phyloP scores from a whole-genome alignment of 2,888 invertebrate genomes.

The Sceliomorpha sp. region DNA sequence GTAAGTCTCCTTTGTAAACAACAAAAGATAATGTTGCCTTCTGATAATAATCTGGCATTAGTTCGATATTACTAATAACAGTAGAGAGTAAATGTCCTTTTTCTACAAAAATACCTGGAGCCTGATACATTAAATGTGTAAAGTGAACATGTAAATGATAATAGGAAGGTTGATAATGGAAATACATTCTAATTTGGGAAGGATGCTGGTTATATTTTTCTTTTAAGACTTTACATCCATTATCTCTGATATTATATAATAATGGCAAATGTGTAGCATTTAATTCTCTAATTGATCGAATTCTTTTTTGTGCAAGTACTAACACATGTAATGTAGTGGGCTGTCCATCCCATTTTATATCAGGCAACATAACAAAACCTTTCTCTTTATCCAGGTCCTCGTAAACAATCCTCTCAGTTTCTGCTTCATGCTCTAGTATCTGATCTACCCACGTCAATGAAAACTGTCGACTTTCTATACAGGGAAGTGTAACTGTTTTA shows the following conservation, averaged over 20 bases:
- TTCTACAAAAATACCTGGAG: constrained; percentile 85
- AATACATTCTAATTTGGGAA: constrained; percentile 89
- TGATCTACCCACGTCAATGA: constrained; percentile 98
- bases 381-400: constrained; percentile 88
- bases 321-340: constrained; percentile 91
- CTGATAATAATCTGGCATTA: constrained; percentile 91
- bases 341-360: constrained; percentile 97
- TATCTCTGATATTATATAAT: constrained; percentile 89
- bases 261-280: constrained; percentile 88
- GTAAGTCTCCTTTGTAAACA: constrained; percentile 87
- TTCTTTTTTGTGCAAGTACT: constrained; percentile 88
- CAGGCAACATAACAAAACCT: constrained; percentile 95
- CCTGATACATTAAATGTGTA: constrained; percentile 89
- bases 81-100: constrained; percentile 92
- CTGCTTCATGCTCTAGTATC: constrained; percentile 94
- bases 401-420: constrained; percentile 92
- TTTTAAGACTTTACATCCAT: constrained; percentile 87
- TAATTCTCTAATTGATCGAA: constrained; percentile 93
- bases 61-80: constrained; percentile 94
- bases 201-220: constrained; percentile 87
- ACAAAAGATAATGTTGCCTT: constrained; percentile 90
- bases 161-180: constrained; percentile 98
- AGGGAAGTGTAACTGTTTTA: constrained; percentile 88
- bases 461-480: constrained; percentile 87
- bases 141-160: constrained; percentile 98